Evolutionary conservation across 2,113 vertebrate genomes (phyloP), one percentile per base, ranked within the genome.

Genomic region (Coryphaenoides rupestris): DNA sequence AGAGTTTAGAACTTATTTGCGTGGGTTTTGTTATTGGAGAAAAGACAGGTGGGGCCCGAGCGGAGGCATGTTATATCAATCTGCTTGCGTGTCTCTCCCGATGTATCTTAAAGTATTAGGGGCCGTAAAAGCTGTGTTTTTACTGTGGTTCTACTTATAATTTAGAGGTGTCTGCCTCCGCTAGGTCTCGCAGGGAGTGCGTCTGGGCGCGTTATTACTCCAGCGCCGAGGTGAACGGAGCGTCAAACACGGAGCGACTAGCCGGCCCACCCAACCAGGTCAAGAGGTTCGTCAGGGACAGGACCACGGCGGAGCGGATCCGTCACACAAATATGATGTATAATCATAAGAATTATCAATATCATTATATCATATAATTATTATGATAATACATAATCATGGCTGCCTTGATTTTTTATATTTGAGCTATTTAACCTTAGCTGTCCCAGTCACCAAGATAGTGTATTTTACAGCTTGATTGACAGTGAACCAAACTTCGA

Each of bases 1-100:
- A 16, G 70, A 84, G 80, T 83, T 88, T 81, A 84, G 69, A 78
- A 82, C 70, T 80, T 86, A 87, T 89, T 89, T 88, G 82, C 83
- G 71, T n/a, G 21, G 65, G 9, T 40, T 85, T 86, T 87, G 79
- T 88, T 87, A 85, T 81, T 84, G 77, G 77, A 79, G 81, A 83
- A 76, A 50, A 88, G 81, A 83, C 82, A 86, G 79, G 81, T 89
- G 83, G 75, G 72, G 75, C 79, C 83, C 72, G 62, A 78, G 85
- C 72, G 46, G 67, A 81, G 76, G 62, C 83, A 86, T 85, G 87
- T 84, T 88, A 82, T 83, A 74, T 87, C 81, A 81, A 70, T 85
- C 70, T 84, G 66, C 60, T 63, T 76, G 24, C 63, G 60, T 45
- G 47, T 67, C 56, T 86, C 68, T 75, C 74, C 65, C 60, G 56